Base-by-base conservation (phyloP, 2,888 invertebrate species). In the Malacosoma neustria region DNA sequence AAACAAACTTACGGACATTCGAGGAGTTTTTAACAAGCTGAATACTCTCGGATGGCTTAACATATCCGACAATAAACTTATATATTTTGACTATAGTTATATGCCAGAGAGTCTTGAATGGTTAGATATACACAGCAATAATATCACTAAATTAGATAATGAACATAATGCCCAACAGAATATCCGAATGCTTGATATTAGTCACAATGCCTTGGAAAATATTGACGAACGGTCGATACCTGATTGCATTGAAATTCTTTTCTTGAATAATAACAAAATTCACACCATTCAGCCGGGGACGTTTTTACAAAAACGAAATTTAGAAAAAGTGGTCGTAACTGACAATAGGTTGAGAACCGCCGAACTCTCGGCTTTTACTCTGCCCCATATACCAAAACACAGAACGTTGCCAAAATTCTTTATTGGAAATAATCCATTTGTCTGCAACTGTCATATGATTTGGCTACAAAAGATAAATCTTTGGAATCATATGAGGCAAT, bases 391-490 rank as follows among this genome's bases (percentile, higher is more conserved):
- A 40, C 88, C 89, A 15, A 88, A 89, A 57, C 89, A 90, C 56
- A 89, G 84, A 68, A 89, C 90, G 57, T 72, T 93, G 58, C 93
- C 94, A 33, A 90, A 92, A 67, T 93, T 95, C 73, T 93, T 91
- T 64, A 89, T 95, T 57, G 92, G 92, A 34, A 90, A 90, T 57
- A 95, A 95, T 88, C 95, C 95, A 35, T 92, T 95, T 71, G 87
- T 91, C 48, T 96, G 95, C 74, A 92, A 94, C 76, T 95, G 95
- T 81, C 91, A 91, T 44, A 93, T 94, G 92, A 94, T 94, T 73
- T 96, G 94, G 94, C 70, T 95, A 46, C 90, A 92, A 57, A 88
- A 92, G 57, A 91, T 94, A 57, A 93, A 93, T 76, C 90, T 92
- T 57, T 87, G 93, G 74, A 90, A 91, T 54, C 89, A 90, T 51